These are phyloP conservation scores for Drosophila macrospina DNA, from an alignment of 2,888 invertebrate genomes.

Conservation along the genomic window DNA sequence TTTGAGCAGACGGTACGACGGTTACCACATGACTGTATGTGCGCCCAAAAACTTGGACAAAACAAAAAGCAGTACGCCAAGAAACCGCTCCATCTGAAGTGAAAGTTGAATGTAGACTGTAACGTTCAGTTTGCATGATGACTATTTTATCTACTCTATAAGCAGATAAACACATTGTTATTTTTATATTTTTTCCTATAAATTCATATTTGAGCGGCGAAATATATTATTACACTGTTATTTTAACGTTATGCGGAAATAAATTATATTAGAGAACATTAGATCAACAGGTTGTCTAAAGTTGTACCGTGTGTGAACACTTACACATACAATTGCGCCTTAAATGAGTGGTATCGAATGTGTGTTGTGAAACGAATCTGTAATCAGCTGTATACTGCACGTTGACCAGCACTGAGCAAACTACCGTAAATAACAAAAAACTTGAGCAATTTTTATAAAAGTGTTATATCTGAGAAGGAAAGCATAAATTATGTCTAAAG, in stretches of 20 bases:
- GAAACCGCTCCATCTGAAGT: conserved; percentile 59
- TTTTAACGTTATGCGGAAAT: background rate
- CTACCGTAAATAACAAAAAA: conserved; percentile 31
- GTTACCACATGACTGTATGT: conserved; percentile 36
- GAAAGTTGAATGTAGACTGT: conserved; percentile 59
- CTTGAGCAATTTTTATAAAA: conserved; percentile 12
- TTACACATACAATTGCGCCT: too few relatives aligned
- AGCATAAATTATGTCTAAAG: conserved; percentile 73
- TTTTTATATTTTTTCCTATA: background rate
- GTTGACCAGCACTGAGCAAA: conserved; percentile 35
- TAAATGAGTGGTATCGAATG: background rate
- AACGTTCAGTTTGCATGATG: conserved; percentile 46
- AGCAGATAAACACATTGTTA: background rate
- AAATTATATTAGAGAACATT: background rate
- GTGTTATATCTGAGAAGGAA: background rate
- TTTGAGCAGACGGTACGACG: conserved; percentile 17
- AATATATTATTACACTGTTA: background rate
- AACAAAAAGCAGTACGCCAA: conserved; percentile 54
- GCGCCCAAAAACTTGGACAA: conserved; percentile 44
- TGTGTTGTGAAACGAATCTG: conserved; percentile 30
- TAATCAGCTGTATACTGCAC: conserved; percentile 28
- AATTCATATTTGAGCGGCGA: background rate
- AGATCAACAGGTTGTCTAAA: conserved; percentile 42
- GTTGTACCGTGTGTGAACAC: conserved; percentile 17
- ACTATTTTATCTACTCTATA: background rate